Conservation (phyloP, 1,140 invertebrate genomes). For the Linepithema humile region DNA sequence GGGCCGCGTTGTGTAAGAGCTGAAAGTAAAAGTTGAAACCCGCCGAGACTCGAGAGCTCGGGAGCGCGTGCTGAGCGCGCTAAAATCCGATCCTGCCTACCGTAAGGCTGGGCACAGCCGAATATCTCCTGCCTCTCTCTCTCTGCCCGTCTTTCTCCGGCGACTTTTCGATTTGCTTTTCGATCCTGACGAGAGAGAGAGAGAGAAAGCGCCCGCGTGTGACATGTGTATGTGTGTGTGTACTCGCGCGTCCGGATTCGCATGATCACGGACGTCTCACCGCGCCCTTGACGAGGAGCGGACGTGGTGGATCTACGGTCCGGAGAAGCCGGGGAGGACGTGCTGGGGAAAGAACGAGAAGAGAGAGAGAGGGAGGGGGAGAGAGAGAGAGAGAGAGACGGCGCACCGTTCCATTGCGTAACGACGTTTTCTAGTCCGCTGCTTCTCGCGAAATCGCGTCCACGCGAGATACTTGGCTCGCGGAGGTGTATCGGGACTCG, state of each 20-base stretch:
- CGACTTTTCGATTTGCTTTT: slow-evolving; percentile 9
- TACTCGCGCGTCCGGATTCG: not conserved
- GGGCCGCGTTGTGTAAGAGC: slow-evolving; percentile 83
- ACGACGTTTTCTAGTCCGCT: slow-evolving; percentile 63
- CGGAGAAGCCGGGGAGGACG: slow-evolving; percentile 5
- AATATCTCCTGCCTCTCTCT: slow-evolving; percentile 74
- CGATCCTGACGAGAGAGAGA: slow-evolving; percentile 3
- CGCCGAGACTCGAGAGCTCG: slow-evolving; percentile 78
- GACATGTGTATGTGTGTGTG: not conserved
- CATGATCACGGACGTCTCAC: not conserved
- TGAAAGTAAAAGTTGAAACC: slow-evolving; percentile 85
- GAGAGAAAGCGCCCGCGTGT: not conserved
- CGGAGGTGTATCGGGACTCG: slow-evolving; percentile 8
- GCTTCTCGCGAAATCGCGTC: slow-evolving; percentile 46
- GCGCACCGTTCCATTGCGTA: slow-evolving; percentile 57
- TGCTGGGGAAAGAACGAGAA: not conserved
- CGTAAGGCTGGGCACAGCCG: slow-evolving; percentile 70
- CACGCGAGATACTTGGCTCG: slow-evolving; percentile 12
- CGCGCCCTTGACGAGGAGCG: slow-evolving; percentile 26
- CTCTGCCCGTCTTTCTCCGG: slow-evolving; percentile 36
- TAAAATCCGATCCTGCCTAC: slow-evolving; percentile 80
- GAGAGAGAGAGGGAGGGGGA: not conserved
- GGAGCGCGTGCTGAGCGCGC: slow-evolving; percentile 78
- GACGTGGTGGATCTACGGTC: slow-evolving; percentile 16
- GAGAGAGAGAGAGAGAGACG: not conserved